Base-by-base conservation (phyloP, 2,797 vertebrate species). In the Rhynchotus rufescens region DNA sequence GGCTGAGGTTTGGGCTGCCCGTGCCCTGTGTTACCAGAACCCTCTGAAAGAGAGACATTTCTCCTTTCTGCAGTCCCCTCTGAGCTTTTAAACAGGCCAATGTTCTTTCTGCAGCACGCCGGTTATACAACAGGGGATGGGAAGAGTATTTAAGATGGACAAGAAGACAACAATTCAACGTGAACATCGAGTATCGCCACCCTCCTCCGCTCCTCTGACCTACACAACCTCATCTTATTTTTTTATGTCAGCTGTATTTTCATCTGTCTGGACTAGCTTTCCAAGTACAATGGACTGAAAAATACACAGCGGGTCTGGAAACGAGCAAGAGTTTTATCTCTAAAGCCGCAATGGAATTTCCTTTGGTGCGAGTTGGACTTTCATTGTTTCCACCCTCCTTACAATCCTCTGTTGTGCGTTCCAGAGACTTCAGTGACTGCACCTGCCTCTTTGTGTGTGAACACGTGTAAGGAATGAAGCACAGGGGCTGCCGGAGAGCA, bases 391-490 rank as follows among this genome's bases (percentile, higher is more conserved):
- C n/a, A 62, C 61, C 79, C 32, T 51, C 60, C 16, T 73, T 40
- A 22, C 12, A 73, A 32, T 5, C 26, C 60, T 52, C 80, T 23
- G 8, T 8, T 32, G 16, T 22, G 60, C 11, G 11, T 78, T 61
- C 61, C 61, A 80, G 69, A 66, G 36, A 42, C 57, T 54, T 34
- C 26, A 13, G 30, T 66, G 34, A 49, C 30, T 56, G 9, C 10
- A 44, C 11, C 47, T 32, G n/a, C 23, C 21, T 26, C 13, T 62
- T 71, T 54, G 30, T 78, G 52, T 14, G 10, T 56, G 40, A 80
- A 20, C 0, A 0, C 4, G 3, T 22, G 8, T 42, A 20, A 80
- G 56, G 45, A 79, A n/a, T 8, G 9, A 68, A 79, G 23, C 22
- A 76, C 56, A 84, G 72, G 3, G 19, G 40, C 12, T 60, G 22